Percentiles rank a stretch among this genome's conserved stretches.
Evolutionary conservation across 1,140 invertebrate species (phyloP).

Genomic region (Drosophila auraria): DNA sequence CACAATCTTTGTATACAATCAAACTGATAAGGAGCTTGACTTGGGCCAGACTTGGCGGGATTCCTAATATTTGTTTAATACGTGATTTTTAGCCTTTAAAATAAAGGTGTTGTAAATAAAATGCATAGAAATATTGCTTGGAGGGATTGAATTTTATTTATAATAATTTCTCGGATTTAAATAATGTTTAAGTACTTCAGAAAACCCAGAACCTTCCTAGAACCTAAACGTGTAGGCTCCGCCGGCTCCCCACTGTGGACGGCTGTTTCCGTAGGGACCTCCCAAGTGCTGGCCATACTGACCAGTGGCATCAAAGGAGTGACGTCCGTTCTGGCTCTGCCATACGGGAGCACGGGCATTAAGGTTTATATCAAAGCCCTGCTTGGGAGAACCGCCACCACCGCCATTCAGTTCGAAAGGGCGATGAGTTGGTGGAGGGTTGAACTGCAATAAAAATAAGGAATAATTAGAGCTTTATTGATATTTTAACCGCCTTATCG

Average conservation of each 20-base stretch:
- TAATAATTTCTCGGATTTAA: not conserved
- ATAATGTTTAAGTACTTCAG: not conserved
- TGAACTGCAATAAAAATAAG: not conserved
- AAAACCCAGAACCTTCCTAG: slow-evolving; percentile 1
- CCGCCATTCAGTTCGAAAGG: slow-evolving; percentile 53
- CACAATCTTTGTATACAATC: slow-evolving; percentile 56
- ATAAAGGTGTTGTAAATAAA: too few species aligned
- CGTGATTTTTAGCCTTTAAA: too few species aligned
- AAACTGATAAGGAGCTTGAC: slow-evolving; percentile 20
- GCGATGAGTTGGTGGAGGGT: slow-evolving; percentile 23
- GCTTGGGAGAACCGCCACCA: slow-evolving; percentile 63
- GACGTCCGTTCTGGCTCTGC: slow-evolving; percentile 75
- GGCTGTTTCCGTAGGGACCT: slow-evolving; percentile 77
- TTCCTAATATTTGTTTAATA: too few species aligned
- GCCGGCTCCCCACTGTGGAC: slow-evolving; percentile 67
- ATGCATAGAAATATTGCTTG: not conserved
- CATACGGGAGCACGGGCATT: slow-evolving; percentile 68
- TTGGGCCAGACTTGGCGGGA: not conserved
- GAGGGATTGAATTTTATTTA: slow-evolving; percentile 3
- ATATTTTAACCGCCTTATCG: not conserved
- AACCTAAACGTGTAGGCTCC: slow-evolving; percentile 68
- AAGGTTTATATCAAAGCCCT: slow-evolving; percentile 71
- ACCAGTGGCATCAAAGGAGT: slow-evolving; percentile 67
- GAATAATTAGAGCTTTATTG: not conserved
- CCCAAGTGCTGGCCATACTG: slow-evolving; percentile 75